phyloP scores from a whole-genome alignment of 2,113 vertebrate species.

The Ictidomys tridecemlineatus region DNA sequence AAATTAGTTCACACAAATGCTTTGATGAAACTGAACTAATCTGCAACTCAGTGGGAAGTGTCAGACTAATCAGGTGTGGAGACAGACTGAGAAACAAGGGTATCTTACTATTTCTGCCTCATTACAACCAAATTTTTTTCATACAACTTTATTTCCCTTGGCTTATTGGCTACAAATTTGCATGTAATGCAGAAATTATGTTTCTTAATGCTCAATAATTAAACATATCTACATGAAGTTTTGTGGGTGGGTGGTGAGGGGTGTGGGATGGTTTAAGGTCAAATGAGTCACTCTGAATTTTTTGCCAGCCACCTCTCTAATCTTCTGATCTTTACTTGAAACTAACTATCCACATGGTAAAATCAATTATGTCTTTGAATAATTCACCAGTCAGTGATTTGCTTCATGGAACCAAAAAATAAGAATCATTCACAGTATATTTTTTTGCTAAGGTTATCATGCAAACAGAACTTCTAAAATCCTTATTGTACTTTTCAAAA shows the following conservation, averaged over 20 bases:
- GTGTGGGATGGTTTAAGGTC: background rate
- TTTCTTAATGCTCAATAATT: conserved; percentile 1
- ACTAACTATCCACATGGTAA: background rate
- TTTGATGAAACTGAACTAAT: background rate
- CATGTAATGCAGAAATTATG: background rate
- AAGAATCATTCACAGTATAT: background rate
- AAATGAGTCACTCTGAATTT: background rate
- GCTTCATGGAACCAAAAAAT: background rate
- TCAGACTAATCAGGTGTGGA: background rate
- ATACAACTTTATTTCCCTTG: background rate
- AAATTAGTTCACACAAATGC: background rate
- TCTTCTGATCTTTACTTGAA: background rate
- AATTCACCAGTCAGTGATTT: background rate
- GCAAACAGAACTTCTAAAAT: conserved; percentile 29
- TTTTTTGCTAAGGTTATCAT: background rate
- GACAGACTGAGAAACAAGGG: background rate
- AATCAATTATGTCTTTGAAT: conserved; percentile 31
- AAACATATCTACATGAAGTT: background rate
- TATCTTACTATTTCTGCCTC: background rate
- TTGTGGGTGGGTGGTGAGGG: background rate
- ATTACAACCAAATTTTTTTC: background rate
- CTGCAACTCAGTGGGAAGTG: background rate
- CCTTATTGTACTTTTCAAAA: background rate
- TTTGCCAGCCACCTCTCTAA: conserved; percentile 7
- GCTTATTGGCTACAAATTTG: background rate